A percentile compares a stretch with the other conserved stretches of the same genome.
These are phyloP conservation scores for Diachasmimorpha longicaudata DNA, from an alignment of 1,140 invertebrate genomes.

Conservation along the genomic window DNA sequence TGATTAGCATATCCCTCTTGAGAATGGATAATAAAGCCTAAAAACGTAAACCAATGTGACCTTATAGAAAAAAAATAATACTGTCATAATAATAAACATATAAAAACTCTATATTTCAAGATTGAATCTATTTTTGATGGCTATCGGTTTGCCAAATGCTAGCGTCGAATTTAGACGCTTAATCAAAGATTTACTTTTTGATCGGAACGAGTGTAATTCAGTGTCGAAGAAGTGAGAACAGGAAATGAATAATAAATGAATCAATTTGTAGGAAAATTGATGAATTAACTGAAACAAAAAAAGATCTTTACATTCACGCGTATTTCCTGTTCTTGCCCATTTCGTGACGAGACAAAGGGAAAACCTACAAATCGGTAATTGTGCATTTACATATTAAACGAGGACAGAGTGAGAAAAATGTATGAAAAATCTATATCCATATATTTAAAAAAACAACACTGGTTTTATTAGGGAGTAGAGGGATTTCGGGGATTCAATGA, in stretches of 20 bases:
- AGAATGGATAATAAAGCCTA: neutral
- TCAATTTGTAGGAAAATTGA: too few relatives aligned
- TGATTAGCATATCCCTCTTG: neutral
- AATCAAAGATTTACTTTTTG: neutral
- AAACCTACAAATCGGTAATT: neutral
- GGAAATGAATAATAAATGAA: neutral
- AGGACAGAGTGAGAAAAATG: neutral
- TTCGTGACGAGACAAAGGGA: neutral
- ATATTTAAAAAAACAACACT: neutral
- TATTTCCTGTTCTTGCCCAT: neutral
- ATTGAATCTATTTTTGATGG: neutral
- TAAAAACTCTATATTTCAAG: slow-evolving; percentile 4
- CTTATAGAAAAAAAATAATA: slow-evolving; percentile 12
- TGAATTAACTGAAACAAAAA: too few relatives aligned
- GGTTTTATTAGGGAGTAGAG: neutral
- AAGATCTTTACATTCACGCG: too few relatives aligned
- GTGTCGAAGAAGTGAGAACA: neutral
- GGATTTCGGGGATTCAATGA: neutral
- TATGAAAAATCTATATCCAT: neutral
- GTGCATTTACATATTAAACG: neutral
- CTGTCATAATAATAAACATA: slow-evolving; percentile 4
- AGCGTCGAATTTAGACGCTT: neutral
- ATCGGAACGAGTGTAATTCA: neutral
- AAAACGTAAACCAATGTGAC: slow-evolving; percentile 17
- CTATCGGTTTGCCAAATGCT: slow-evolving; percentile 2